phyloP scores from a whole-genome alignment of 2,113 vertebrate genomes.

The Rhegmatorhina hoffmannsi region DNA sequence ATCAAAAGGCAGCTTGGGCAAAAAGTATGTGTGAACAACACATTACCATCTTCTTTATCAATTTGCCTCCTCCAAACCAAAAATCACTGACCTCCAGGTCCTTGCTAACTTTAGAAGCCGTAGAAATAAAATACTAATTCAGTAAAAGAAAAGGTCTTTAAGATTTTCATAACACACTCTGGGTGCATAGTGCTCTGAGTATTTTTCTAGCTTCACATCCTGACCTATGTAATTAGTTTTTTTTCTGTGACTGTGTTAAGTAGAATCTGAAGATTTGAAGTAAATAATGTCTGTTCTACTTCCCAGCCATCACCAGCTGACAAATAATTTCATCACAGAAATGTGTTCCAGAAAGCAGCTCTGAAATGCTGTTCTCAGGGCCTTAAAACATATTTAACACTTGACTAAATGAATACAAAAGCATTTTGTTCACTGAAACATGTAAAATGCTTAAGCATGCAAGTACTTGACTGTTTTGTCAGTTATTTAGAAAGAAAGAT shows the following conservation, averaged over 20 bases:
- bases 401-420: conserved; percentile 67
- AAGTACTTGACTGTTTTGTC: conserved; percentile 16
- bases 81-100: background rate
- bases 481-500: conserved; percentile 21
- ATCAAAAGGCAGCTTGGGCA: background rate
- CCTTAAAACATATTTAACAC: conserved; percentile 64
- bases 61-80: background rate
- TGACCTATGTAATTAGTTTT: background rate
- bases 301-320: conserved; percentile 9
- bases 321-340: conserved; percentile 62
- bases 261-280: conserved; percentile 1
- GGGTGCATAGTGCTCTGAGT: background rate
- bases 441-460: conserved; percentile 58
- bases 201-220: background rate
- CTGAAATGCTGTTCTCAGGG: conserved; percentile 49
- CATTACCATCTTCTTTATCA: background rate
- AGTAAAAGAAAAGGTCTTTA: background rate
- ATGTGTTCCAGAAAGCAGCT: conserved; percentile 39
- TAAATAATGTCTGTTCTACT: conserved; percentile 51
- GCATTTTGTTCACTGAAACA: conserved; percentile 55
- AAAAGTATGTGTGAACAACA: background rate
- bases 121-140: background rate
- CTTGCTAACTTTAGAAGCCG: background rate
- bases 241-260: background rate
- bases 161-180: background rate